Evolutionary conservation across 2,888 invertebrate genomes (phyloP).

Genomic region (Copidosoma aretas): DNA sequence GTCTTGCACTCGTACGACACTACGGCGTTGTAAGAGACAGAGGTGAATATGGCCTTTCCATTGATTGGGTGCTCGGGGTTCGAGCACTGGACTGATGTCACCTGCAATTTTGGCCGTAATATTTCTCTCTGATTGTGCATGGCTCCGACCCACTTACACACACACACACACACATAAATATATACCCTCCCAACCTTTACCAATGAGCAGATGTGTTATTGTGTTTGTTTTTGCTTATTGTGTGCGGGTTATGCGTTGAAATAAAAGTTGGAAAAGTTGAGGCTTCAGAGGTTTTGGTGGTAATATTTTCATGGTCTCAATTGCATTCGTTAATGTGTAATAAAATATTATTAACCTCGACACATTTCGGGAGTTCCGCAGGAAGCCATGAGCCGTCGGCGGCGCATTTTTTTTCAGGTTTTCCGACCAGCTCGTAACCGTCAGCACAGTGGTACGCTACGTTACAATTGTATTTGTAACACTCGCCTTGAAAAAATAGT

Average conservation of each 20-base stretch:
- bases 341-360: slow-evolving; percentile 65
- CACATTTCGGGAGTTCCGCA: slow-evolving; percentile 88
- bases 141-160: too few relatives aligned
- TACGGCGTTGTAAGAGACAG: slow-evolving; percentile 92
- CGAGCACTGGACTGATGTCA: slow-evolving; percentile 92
- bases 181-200: too few relatives aligned
- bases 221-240: too few relatives aligned
- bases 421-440: slow-evolving; percentile 91
- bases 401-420: slow-evolving; percentile 84
- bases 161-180: too few relatives aligned
- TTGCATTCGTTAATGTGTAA: too few relatives aligned
- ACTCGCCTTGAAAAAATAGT: slow-evolving; percentile 68
- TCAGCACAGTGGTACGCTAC: slow-evolving; percentile 92
- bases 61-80: slow-evolving; percentile 90
- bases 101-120: slow-evolving; percentile 57
- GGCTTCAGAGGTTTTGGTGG: too few relatives aligned
- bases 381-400: slow-evolving; percentile 92
- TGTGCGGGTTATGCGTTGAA: too few relatives aligned
- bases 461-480: slow-evolving; percentile 89
- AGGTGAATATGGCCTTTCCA: slow-evolving; percentile 91
- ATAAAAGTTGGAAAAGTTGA: too few relatives aligned
- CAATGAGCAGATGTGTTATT: too few relatives aligned
- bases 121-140: too few relatives aligned
- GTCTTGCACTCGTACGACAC: slow-evolving; percentile 96
- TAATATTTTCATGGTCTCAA: too few relatives aligned